These are phyloP conservation scores for Seriola dumerili DNA, from an alignment of 2,113 vertebrate genomes.

Conservation along the genomic window DNA sequence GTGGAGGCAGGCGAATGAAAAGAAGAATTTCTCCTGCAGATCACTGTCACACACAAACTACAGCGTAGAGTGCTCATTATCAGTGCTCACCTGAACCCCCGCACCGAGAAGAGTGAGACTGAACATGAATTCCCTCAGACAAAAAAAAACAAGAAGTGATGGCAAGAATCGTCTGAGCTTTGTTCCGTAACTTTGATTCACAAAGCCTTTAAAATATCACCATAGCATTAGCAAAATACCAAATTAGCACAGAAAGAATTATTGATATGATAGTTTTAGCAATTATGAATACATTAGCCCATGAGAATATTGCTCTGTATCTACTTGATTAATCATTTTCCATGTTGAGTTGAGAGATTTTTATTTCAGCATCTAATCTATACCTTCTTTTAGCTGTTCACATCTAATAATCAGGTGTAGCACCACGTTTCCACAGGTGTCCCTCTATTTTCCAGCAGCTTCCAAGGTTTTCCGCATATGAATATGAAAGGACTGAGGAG, in stretches of 20 bases:
- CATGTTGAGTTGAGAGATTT: background rate
- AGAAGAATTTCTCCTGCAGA: slow-evolving; percentile 46
- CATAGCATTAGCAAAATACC: slow-evolving; percentile 8
- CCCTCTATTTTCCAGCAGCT: background rate
- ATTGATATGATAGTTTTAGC: slow-evolving; percentile 4
- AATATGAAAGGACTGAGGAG: background rate
- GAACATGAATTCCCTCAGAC: slow-evolving; percentile 21
- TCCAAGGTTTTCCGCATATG: background rate
- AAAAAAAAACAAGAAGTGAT: slow-evolving; percentile 2
- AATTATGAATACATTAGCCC: background rate
- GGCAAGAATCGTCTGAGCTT: background rate
- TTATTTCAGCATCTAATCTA: background rate
- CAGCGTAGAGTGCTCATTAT: slow-evolving; percentile 38
- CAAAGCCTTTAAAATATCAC: slow-evolving; percentile 27
- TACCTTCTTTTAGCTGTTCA: background rate
- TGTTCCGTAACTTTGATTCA: slow-evolving; percentile 18
- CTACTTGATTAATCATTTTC: background rate
- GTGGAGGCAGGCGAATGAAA: slow-evolving; percentile 23
- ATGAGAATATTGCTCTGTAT: background rate
- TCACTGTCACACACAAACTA: slow-evolving; percentile 19
- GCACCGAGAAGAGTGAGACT: background rate
- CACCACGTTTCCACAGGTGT: background rate
- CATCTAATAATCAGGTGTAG: background rate
- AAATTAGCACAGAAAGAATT: background rate
- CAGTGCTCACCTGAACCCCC: slow-evolving; percentile 32